Base-by-base conservation (phyloP, 2,797 vertebrate genomes). In the Miichthys miiuy region DNA sequence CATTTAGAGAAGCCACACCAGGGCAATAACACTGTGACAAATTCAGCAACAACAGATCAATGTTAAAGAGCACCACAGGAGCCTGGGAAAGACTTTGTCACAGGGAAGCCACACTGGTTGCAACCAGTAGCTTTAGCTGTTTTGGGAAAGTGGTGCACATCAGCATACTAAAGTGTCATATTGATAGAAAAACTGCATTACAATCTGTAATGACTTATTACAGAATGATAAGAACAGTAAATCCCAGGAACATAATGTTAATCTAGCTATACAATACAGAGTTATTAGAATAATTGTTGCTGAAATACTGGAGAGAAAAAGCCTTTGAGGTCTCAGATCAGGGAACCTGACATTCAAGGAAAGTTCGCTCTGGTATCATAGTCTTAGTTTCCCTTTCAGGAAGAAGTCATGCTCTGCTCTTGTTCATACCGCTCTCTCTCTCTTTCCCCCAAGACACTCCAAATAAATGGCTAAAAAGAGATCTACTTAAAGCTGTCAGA, bases 401-500 rank as follows among this genome's bases (percentile, higher is more conserved):
- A 72, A 74, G 87, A 91, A 88, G 87, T 85, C 89, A 72, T 85
- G 87, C 89, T 91, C 84, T 81, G 71, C 82, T 88, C 89, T 91
- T 92, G 89, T 92, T 91, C 90, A 64, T 75, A 64, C 87, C 75
- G 62, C 87, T 87, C 75, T 75, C 48, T 82, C 81, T 47, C 72
- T 67, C 78, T 72, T 80, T 75, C 84, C 82, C 86, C 87, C 79
- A 65, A 60, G 91, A 93, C 88, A 89, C 89, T 93, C 91, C 88
- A 95, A 92, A 94, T 91, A 92, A 96, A 95, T 89, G 81, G 88
- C 93, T 95, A 94, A 95, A 94, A 92, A 95, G 91, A 93, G 94
- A 94, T 95, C 95, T 95, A 92, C 94, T 95, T 94, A 94, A 94
- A 93, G 92, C 95, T 96, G 96, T 96, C 96, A 96, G 92, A 95